Percentiles rank a stretch among this genome's conserved stretches.
Conservation (phyloP, 2,797 vertebrate species). For the Rhincodon typus region DNA sequence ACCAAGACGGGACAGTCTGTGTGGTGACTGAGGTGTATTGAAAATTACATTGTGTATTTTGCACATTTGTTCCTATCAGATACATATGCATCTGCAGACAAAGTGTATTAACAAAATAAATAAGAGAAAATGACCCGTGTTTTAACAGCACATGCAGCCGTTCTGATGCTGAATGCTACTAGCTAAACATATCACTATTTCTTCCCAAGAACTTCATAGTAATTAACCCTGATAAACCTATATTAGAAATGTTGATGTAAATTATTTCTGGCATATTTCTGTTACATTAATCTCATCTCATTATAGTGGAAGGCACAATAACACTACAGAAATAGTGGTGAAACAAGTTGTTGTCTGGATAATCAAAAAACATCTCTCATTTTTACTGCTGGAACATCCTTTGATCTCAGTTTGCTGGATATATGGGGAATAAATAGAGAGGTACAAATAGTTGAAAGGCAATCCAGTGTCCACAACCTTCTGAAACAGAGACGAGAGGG, state of each 20-base stretch:
- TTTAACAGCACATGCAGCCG: no score
- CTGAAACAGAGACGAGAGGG: background rate
- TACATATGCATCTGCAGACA: no score
- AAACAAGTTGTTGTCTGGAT: background rate
- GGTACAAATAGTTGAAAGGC: background rate
- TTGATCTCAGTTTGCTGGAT: background rate
- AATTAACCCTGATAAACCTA: background rate
- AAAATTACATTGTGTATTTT: background rate
- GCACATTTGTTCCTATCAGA: no score
- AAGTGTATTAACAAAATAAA: no score
- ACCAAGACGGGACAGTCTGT: background rate
- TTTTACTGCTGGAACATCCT: background rate
- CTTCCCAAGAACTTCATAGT: no score
- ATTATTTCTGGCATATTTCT: background rate
- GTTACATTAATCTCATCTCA: background rate
- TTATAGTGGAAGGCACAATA: background rate
- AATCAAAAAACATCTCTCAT: background rate
- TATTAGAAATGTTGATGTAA: background rate
- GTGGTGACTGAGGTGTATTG: background rate
- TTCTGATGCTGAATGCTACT: no score
- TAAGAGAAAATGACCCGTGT: no score
- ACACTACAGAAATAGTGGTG: background rate
- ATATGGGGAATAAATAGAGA: background rate
- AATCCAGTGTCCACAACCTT: background rate
- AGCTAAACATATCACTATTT: no score